Percentiles rank a stretch among this genome's conserved stretches.
phyloP scores from a whole-genome alignment of 1,140 invertebrate species.

The Hycleus phaleratus region DNA sequence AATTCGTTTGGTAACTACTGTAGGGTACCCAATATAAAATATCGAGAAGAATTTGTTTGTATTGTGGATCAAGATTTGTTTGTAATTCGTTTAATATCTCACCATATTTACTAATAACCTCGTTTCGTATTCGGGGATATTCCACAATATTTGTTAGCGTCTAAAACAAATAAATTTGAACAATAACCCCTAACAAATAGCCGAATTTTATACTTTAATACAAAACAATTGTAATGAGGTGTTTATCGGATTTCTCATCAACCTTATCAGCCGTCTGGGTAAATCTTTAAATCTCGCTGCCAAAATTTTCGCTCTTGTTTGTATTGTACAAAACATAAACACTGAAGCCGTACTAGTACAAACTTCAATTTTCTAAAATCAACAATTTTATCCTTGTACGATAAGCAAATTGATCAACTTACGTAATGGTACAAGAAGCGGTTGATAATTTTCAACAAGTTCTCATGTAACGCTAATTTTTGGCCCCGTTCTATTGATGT shows the following conservation, averaged over 20 bases:
- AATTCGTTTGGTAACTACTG: too few species aligned
- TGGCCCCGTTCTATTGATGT: constrained; percentile 24
- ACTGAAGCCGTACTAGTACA: constrained; percentile 28
- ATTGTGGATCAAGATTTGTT: constrained; percentile 4
- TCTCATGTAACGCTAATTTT: constrained; percentile 23
- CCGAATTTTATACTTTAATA: constrained; percentile 25
- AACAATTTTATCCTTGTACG: not conserved
- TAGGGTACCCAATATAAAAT: not conserved
- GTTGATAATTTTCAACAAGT: constrained; percentile 25
- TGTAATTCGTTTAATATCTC: constrained; percentile 19
- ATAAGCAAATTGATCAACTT: not conserved
- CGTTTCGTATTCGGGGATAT: constrained; percentile 25
- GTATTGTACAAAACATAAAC: constrained; percentile 34
- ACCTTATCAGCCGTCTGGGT: constrained; percentile 23
- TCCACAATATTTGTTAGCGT: constrained; percentile 30
- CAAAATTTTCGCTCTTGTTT: constrained; percentile 25
- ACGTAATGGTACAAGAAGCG: constrained; percentile 28
- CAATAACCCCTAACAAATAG: not conserved
- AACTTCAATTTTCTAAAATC: constrained; percentile 23
- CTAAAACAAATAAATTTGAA: constrained; percentile 9
- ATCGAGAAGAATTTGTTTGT: constrained; percentile 1
- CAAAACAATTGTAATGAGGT: constrained; percentile 26
- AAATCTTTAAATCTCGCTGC: constrained; percentile 26
- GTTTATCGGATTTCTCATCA: constrained; percentile 26
- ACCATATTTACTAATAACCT: constrained; percentile 22